phyloP scores from a whole-genome alignment of 2,888 invertebrate species.

The Cacoxenus indagator region DNA sequence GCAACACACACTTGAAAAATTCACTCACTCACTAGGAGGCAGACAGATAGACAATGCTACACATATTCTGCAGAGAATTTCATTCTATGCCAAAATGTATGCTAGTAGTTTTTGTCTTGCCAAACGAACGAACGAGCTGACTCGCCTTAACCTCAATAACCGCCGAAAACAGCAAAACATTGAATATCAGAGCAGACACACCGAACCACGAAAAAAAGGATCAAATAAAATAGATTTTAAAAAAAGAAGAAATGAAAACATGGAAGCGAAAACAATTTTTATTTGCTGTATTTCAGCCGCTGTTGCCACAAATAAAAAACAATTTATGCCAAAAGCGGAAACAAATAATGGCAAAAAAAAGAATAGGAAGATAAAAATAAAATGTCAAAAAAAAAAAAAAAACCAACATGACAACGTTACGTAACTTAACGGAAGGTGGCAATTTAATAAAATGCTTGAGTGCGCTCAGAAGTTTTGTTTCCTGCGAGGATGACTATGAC shows the following conservation, averaged over 20 bases:
- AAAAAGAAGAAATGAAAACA: conserved; percentile 6
- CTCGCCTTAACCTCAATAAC: conserved; percentile 15
- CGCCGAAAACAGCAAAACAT: conserved; percentile 23
- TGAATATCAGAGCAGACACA: conserved; percentile 3
- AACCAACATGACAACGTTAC: conserved; percentile 26
- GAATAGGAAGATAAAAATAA: conserved; percentile 50
- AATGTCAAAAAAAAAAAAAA: conserved; percentile 30
- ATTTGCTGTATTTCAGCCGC: neutral
- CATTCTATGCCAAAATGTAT: conserved; percentile 4
- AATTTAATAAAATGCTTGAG: conserved; percentile 68
- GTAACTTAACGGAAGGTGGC: conserved; percentile 66
- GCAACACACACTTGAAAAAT: neutral
- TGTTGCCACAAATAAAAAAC: conserved; percentile 19
- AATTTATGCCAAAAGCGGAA: conserved; percentile 56
- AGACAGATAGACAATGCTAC: too few relatives aligned
- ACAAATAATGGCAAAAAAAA: conserved; percentile 59
- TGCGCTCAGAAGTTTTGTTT: conserved; percentile 61
- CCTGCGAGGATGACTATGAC: conserved; percentile 33
- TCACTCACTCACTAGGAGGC: too few relatives aligned
- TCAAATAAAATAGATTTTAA: conserved; percentile 2
- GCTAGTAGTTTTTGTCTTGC: neutral
- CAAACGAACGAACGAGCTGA: neutral
- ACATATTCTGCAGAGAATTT: neutral
- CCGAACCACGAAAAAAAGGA: neutral
- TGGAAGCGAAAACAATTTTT: conserved; percentile 16